phyloP scores from a whole-genome alignment of 1,140 invertebrate genomes.

The Spodoptera litura region DNA sequence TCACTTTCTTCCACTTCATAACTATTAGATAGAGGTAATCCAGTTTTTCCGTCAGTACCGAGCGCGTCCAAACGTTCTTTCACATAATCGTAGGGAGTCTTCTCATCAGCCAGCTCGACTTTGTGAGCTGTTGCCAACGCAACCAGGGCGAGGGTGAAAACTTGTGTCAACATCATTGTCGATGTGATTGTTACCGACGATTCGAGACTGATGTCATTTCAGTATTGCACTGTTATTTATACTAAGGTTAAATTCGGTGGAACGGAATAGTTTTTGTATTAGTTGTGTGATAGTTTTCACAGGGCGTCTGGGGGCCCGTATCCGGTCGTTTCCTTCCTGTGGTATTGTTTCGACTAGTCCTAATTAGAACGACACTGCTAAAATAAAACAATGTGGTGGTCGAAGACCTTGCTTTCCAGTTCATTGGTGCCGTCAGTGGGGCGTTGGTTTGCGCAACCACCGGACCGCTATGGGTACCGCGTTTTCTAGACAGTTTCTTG shows the following conservation, averaged over 20 bases:
- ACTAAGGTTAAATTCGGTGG: conserved; percentile 80
- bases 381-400: conserved; percentile 76
- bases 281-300: conserved; percentile 78
- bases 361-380: conserved; percentile 79
- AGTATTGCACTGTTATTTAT: conserved; percentile 81
- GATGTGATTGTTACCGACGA: conserved; percentile 70
- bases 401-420: conserved; percentile 85
- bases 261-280: conserved; percentile 77
- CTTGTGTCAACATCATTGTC: conserved; percentile 73
- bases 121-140: conserved; percentile 64
- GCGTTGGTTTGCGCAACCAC: conserved; percentile 76
- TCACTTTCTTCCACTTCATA: conserved; percentile 84
- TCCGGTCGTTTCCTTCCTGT: conserved; percentile 82
- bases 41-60: conserved; percentile 66
- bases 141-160: conserved; percentile 65
- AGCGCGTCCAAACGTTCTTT: conserved; percentile 75
- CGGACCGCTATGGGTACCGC: conserved; percentile 68
- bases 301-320: conserved; percentile 62
- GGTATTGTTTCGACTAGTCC: conserved; percentile 82
- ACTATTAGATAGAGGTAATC: conserved; percentile 76
- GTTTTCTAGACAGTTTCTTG: conserved; percentile 72
- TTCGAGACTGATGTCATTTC: conserved; percentile 78
- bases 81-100: conserved; percentile 81
- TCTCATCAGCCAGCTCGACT: conserved; percentile 75
- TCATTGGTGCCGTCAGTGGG: conserved; percentile 77